Evolutionary conservation across 35 echinoderm and acorn worm genomes (phyloP).

Genomic region (Hemicentrotus pulcherrimus): DNA sequence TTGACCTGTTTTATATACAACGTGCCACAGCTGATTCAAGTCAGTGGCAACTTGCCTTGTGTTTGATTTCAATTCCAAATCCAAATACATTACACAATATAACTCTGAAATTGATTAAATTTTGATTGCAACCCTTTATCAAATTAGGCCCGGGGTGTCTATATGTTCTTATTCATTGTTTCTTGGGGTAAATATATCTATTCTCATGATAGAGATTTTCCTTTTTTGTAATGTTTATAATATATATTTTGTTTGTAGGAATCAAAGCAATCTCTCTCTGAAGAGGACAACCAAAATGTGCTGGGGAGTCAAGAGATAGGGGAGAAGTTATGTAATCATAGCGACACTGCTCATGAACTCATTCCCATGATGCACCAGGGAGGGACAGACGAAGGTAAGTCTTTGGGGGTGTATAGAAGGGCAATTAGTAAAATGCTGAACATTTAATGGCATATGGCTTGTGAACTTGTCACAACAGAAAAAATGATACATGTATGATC

Average conservation of each 20-base stretch:
- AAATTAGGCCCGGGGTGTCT: no score
- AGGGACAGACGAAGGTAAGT: neutral
- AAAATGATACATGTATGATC: no score
- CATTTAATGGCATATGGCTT: no score
- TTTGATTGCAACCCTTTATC: no score
- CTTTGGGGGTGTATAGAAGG: neutral
- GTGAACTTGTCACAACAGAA: no score
- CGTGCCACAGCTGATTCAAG: no score
- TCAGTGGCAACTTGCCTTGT: neutral
- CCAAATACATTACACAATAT: neutral
- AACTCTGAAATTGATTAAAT: neutral
- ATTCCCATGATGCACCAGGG: constrained; percentile 34
- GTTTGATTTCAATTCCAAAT: neutral
- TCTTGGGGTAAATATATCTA: neutral
- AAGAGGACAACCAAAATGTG: neutral
- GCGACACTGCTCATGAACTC: constrained; percentile 1
- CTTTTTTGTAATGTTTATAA: neutral
- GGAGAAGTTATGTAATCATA: constrained; percentile 52
- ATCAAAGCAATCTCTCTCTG: neutral
- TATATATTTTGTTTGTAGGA: neutral
- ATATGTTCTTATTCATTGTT: no score
- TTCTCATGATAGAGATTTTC: neutral
- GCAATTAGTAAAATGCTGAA: no score
- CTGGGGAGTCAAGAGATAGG: constrained; percentile 48
- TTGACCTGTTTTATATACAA: no score